These are phyloP conservation scores for Alsophila aescularia DNA, from an alignment of 2,888 invertebrate species.

Conservation along the genomic window DNA sequence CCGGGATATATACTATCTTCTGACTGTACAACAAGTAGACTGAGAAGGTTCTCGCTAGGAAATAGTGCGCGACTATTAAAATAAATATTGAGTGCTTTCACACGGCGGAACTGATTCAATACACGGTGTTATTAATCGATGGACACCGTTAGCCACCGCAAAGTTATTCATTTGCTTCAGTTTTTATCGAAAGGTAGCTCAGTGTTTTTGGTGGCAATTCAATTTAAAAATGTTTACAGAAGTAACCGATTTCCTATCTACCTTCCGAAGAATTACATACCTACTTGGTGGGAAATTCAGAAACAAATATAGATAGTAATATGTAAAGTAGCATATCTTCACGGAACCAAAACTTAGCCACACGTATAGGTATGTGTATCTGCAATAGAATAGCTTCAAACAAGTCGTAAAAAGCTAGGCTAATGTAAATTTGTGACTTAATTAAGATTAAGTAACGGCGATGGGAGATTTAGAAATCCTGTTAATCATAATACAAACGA, in stretches of 20 bases:
- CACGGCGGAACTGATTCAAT: conserved; percentile 38
- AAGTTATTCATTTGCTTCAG: conserved; percentile 2
- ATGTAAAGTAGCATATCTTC: no score
- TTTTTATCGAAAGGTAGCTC: neutral
- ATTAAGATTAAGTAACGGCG: conserved; percentile 18
- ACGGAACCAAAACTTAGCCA: no score
- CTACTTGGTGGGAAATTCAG: neutral
- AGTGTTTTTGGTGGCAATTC: neutral
- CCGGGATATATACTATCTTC: no score
- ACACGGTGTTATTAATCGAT: conserved; percentile 10
- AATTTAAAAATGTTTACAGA: neutral
- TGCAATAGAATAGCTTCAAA: neutral
- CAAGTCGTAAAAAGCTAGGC: neutral
- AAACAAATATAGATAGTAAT: no score
- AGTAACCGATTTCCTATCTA: neutral
- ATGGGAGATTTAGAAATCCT: conserved; percentile 13
- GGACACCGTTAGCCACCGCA: conserved; percentile 4
- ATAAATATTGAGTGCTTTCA: conserved; percentile 58
- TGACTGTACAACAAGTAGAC: conserved; percentile 62
- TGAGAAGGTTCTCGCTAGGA: conserved; percentile 69
- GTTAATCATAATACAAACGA: conserved; percentile 18
- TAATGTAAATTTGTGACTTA: conserved; percentile 8
- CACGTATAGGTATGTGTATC: no score
- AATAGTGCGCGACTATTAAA: conserved; percentile 68
- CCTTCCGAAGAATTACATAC: neutral